Base-by-base conservation (phyloP, 2,797 vertebrate species). In the Choloepus didactylus region DNA sequence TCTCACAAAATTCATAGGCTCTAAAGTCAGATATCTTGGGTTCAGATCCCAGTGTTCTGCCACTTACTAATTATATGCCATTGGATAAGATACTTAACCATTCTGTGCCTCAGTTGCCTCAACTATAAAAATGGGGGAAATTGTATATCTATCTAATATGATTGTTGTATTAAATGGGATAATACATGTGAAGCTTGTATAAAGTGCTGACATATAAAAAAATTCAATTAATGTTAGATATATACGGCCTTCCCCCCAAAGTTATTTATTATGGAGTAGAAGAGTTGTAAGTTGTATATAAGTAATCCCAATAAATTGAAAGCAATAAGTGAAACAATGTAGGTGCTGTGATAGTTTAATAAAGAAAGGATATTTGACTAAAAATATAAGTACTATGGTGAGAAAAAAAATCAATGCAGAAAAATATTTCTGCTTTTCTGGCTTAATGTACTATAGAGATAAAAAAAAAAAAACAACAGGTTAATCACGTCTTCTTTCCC, bases 251-350 rank as follows among this genome's bases (percentile, higher is more conserved):
- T 94, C n/a, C 3, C 67, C 1, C 4, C 27, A 72, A 62, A 84
- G 29, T 86, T 51, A 92, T 67, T 95, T 93, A 62, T 72, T 19
- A 3, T 54, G 21, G 66, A 44, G 9, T 3, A n/a, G 10, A 18
- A 75, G 14, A 87, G 16, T 67, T 92, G 5, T 5, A 89, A 60
- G 62, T 49, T 77, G 9, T 31, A 46, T 89, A 14, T 54, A 84
- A 89, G 49, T n/a, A n/a, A 56, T 84, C 84, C 15, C 91, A 90
- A 66, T 82, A 75, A 85, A 81, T 54, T 29, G 67, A 77, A 44
- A 60, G 12, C 67, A 66, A 29, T 72, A 91, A 51, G 25, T 54
- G 5, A 56, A 29, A 59, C n/a, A 51, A 77, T 49, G 18, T 49
- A 80, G 15, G 1, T 81, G 4, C 62, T 31, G 54, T 15, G 15